These are phyloP conservation scores for Muscina levida DNA, from an alignment of 2,888 invertebrate genomes.

Conservation along the genomic window DNA sequence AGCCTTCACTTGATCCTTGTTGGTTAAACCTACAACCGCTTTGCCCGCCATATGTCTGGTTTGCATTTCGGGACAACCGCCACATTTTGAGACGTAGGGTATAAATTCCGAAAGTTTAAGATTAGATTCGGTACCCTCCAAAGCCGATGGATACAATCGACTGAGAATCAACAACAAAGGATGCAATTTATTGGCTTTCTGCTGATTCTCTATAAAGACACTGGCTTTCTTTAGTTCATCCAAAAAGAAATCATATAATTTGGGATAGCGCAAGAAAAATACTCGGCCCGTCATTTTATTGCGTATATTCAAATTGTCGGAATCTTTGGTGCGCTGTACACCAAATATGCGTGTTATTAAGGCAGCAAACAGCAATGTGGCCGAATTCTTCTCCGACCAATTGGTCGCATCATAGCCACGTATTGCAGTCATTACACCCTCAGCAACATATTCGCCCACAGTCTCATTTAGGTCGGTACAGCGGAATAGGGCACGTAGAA, in stretches of 20 bases:
- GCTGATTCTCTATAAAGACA: conserved; percentile 70
- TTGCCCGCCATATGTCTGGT: conserved; percentile 87
- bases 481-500: conserved; percentile 89
- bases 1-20: conserved; percentile 75
- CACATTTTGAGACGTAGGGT: conserved; percentile 84
- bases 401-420: conserved; percentile 86
- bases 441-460: conserved; percentile 85
- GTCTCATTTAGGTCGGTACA: conserved; percentile 88
- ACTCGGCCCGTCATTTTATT: conserved; percentile 88
- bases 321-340: conserved; percentile 84
- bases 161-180: conserved; percentile 89
- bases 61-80: conserved; percentile 84
- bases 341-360: conserved; percentile 93
- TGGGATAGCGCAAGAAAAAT: conserved; percentile 87
- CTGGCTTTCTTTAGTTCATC: conserved; percentile 78
- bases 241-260: conserved; percentile 82
- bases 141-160: conserved; percentile 87
- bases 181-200: conserved; percentile 83
- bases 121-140: conserved; percentile 86
- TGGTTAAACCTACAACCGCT: conserved; percentile 84
- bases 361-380: conserved; percentile 91
- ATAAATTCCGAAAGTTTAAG: conserved; percentile 86
- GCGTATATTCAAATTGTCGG: conserved; percentile 82
- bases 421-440: conserved; percentile 87
- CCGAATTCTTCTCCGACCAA: conserved; percentile 93